Percentiles rank a stretch among this genome's conserved stretches.
These are phyloP conservation scores for Pangasianodon hypophthalmus DNA, from an alignment of 2,113 vertebrate genomes.

Conservation along the genomic window DNA sequence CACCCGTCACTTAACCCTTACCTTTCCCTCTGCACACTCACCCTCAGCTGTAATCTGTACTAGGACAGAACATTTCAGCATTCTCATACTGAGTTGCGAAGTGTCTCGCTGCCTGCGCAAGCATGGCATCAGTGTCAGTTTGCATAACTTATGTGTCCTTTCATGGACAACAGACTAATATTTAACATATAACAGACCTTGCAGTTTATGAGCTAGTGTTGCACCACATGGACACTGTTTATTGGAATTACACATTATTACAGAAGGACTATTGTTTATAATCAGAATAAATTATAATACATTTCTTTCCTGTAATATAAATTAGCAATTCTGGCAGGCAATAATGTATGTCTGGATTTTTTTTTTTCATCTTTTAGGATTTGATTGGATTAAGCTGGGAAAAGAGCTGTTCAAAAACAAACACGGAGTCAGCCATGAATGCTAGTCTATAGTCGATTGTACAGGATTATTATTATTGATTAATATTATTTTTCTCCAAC, in stretches of 20 bases:
- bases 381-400: background rate
- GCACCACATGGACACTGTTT: background rate
- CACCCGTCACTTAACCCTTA: background rate
- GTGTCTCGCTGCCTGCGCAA: background rate
- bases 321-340: background rate
- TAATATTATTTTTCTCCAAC: background rate
- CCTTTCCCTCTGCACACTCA: background rate
- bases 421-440: background rate
- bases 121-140: background rate
- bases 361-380: background rate
- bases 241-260: background rate
- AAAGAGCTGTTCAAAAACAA: background rate
- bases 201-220: background rate
- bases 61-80: background rate
- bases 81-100: background rate
- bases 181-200: background rate
- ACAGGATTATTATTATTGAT: background rate
- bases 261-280: background rate
- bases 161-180: background rate
- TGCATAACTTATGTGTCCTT: background rate
- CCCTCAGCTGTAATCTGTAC: background rate
- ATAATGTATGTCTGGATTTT: background rate
- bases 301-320: background rate
- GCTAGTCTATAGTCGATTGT: background rate
- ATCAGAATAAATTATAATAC: background rate